Conservation (phyloP, 2,888 invertebrate genomes). For the Tethea ocularis region DNA sequence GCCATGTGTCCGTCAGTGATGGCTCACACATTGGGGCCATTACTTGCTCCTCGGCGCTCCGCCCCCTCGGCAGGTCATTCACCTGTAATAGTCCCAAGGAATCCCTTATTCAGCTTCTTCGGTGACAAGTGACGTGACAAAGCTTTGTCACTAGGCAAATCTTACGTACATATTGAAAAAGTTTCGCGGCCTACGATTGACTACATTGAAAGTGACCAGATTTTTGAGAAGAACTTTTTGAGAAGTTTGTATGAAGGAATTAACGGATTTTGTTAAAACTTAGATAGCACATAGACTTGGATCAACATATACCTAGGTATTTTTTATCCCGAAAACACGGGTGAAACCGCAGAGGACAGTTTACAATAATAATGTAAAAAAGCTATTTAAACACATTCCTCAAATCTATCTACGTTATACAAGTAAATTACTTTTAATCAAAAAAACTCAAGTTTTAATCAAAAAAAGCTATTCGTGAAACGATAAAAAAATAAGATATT, state of each 20-base stretch:
- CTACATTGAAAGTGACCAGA: not conserved
- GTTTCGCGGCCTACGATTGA: not conserved
- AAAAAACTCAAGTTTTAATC: too few species aligned
- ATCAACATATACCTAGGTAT: too few species aligned
- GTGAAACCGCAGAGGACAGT: too few species aligned
- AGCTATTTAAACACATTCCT: too few species aligned
- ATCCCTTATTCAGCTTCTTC: slow-evolving; percentile 1
- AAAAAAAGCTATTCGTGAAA: not conserved
- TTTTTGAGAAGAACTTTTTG: not conserved
- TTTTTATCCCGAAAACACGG: too few species aligned
- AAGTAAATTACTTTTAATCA: too few species aligned
- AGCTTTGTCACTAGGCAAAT: not conserved
- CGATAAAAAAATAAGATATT: not conserved
- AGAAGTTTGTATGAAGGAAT: too few species aligned
- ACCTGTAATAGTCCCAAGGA: slow-evolving; percentile 8
- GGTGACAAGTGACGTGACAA: not conserved
- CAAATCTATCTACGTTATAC: too few species aligned
- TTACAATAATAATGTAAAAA: too few species aligned
- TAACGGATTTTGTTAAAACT: too few species aligned
- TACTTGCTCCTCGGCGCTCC: slow-evolving; percentile 10
- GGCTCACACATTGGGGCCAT: slow-evolving; percentile 9
- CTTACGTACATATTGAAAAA: not conserved
- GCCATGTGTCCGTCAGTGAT: not conserved
- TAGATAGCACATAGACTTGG: too few species aligned
- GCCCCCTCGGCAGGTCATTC: slow-evolving; percentile 15